Evolutionary conservation across 2,888 invertebrate species (phyloP).

Genomic region (Harpalus rufipes): DNA sequence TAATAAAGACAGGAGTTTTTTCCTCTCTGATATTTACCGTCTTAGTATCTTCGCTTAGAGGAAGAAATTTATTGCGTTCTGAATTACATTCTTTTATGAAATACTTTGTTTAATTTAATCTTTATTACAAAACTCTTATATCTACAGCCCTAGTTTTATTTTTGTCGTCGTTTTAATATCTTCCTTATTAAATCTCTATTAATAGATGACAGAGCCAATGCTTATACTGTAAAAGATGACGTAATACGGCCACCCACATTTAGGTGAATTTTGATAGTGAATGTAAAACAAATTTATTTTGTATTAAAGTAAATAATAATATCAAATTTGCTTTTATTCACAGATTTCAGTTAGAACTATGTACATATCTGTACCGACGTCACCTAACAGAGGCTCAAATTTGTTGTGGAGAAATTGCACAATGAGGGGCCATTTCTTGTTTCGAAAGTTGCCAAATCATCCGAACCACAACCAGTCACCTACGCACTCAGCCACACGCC

Average conservation of each 20-base stretch:
- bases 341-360: no score
- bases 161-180: neutral
- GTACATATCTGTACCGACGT: no score
- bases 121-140: neutral
- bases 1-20: slow-evolving; percentile 23
- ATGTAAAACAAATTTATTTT: no score
- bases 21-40: slow-evolving; percentile 19
- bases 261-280: no score
- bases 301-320: no score
- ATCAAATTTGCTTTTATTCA: no score
- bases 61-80: slow-evolving; percentile 12
- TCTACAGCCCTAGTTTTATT: neutral
- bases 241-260: neutral
- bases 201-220: neutral
- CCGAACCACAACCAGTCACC: no score
- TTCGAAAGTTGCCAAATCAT: no score
- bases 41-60: slow-evolving; percentile 1
- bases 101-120: slow-evolving; percentile 4
- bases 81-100: neutral
- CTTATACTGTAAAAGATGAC: neutral
- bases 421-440: no score
- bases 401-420: no score
- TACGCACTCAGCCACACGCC: no score
- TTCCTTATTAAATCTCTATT: neutral
- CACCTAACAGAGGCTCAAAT: no score